Evolutionary conservation across 2,888 invertebrate genomes (phyloP).

Genomic region (Charanyca ferruginea): DNA sequence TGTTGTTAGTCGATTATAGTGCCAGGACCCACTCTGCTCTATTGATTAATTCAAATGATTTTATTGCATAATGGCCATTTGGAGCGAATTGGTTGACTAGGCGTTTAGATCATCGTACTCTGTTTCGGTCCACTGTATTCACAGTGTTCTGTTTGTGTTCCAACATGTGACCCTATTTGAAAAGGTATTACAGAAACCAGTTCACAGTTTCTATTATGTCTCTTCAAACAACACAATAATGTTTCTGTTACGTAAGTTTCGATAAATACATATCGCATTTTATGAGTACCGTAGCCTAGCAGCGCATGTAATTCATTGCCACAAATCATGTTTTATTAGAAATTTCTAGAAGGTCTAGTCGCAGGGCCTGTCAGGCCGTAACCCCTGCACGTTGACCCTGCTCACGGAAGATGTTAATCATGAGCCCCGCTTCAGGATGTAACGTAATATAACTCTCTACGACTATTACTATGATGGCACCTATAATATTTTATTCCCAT

Average conservation of each 20-base stretch:
- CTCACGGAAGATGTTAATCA: slow-evolving; percentile 88
- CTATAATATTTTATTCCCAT: slow-evolving; percentile 54
- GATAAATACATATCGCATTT: slow-evolving; percentile 48
- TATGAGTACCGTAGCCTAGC: slow-evolving; percentile 34
- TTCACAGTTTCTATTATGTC: slow-evolving; percentile 10
- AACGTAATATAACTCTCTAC: slow-evolving; percentile 65
- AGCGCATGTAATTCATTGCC: slow-evolving; percentile 38
- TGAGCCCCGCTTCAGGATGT: slow-evolving; percentile 71
- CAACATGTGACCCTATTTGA: slow-evolving; percentile 27
- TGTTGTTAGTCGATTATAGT: slow-evolving; percentile 79
- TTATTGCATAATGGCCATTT: slow-evolving; percentile 86
- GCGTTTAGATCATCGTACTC: slow-evolving; percentile 65
- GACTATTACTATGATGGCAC: slow-evolving; percentile 74
- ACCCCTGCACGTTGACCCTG: slow-evolving; percentile 86
- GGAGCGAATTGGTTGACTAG: slow-evolving; percentile 70
- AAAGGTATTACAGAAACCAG: slow-evolving; percentile 14
- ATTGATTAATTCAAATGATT: slow-evolving; percentile 89
- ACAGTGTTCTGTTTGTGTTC: slow-evolving; percentile 35
- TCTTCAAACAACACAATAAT: slow-evolving; percentile 14
- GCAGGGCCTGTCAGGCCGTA: slow-evolving; percentile 76
- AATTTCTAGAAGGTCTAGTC: slow-evolving; percentile 66
- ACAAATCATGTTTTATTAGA: slow-evolving; percentile 63
- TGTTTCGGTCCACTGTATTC: slow-evolving; percentile 35
- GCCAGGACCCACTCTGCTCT: slow-evolving; percentile 85
- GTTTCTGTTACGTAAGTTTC: slow-evolving; percentile 42